Conservation (phyloP, 2,888 invertebrate genomes). For the Piscicola geometra region DNA sequence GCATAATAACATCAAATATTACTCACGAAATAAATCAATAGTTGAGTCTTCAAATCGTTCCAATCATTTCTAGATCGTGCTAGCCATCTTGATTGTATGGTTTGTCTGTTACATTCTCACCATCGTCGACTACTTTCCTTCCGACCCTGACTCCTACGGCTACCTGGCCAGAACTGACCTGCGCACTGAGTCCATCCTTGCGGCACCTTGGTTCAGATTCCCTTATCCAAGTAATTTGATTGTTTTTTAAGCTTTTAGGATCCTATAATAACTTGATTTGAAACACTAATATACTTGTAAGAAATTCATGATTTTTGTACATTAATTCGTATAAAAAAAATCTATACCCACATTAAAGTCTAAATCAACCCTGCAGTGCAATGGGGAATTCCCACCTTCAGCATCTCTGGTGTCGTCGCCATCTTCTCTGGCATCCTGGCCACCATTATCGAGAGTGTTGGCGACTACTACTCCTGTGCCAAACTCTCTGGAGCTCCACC, state of each 20-base stretch:
- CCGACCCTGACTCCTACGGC: conserved; percentile 51
- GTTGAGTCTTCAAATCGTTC: no score
- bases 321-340: no score
- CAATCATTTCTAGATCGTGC: conserved; percentile 48
- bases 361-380: conserved; percentile 46
- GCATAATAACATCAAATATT: no score
- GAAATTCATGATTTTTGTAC: no score
- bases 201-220: conserved; percentile 53
- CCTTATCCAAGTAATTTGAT: conserved; percentile 62
- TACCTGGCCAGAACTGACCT: conserved; percentile 53
- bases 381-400: conserved; percentile 53
- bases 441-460: conserved; percentile 60
- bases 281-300: no score
- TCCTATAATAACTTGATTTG: no score
- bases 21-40: no score
- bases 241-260: no score
- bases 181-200: conserved; percentile 45
- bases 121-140: conserved; percentile 55
- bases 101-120: conserved; percentile 52
- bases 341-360: no score
- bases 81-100: conserved; percentile 49
- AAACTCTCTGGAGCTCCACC: conserved; percentile 67
- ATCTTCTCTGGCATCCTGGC: conserved; percentile 51
- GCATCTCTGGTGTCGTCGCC: conserved; percentile 49
- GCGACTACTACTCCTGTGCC: conserved; percentile 86